Evolutionary conservation across 2,888 invertebrate genomes (phyloP).

Genomic region (Pycnomerus fuliginosus): DNA sequence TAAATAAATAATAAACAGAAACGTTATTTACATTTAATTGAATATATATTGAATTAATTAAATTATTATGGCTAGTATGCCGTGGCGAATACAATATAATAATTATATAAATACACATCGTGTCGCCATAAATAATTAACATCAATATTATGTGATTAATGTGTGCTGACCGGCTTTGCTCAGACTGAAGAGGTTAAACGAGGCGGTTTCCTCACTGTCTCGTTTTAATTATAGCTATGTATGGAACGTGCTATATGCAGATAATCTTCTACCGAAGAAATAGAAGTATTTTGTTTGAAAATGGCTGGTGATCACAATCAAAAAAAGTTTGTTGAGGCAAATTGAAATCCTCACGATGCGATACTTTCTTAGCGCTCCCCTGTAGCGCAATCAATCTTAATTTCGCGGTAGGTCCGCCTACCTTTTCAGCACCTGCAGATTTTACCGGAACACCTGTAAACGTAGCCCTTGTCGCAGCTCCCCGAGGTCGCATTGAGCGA

Average conservation of each 20-base stretch:
- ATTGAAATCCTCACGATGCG: constrained; percentile 1
- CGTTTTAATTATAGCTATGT: constrained; percentile 26
- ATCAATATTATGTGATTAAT: constrained; percentile 50
- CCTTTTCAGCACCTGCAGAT: constrained; percentile 31
- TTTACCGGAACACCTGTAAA: constrained; percentile 31
- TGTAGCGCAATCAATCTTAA: constrained; percentile 30
- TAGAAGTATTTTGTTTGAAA: constrained; percentile 35
- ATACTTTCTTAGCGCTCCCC: constrained; percentile 20
- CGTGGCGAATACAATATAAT: constrained; percentile 47
- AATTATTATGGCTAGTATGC: constrained; percentile 44
- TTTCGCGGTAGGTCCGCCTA: constrained; percentile 25
- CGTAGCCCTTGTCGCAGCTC: constrained; percentile 22
- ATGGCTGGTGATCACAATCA: neutral
- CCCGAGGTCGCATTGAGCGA: constrained; percentile 27
- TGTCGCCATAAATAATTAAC: constrained; percentile 50
- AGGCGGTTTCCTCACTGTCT: constrained; percentile 31
- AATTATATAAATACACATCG: constrained; percentile 51
- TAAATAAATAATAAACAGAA: constrained; percentile 32
- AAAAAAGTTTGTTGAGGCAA: neutral
- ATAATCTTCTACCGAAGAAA: constrained; percentile 42
- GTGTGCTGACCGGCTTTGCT: constrained; percentile 40
- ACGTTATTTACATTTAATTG: constrained; percentile 40
- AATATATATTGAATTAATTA: constrained; percentile 47
- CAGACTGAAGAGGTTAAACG: constrained; percentile 32
- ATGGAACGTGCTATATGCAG: constrained; percentile 7